phyloP scores from a whole-genome alignment of 2,888 invertebrate species.

The Megaustenia siamemsis region DNA sequence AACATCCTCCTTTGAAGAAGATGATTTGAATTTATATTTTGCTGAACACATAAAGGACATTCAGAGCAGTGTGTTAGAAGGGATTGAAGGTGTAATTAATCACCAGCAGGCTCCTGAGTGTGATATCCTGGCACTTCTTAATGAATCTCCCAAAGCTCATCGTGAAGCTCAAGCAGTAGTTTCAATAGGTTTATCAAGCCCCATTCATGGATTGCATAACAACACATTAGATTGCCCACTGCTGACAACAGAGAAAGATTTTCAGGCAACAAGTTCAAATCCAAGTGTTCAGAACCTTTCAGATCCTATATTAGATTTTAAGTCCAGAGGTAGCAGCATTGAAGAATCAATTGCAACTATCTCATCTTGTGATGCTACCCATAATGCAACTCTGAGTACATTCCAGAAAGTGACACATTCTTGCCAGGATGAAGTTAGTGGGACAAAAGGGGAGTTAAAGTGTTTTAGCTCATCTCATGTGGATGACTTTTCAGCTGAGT shows the following conservation, averaged over 20 bases:
- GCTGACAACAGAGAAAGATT: not conserved
- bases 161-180: not conserved
- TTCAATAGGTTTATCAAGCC: not conserved
- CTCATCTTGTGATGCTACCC: too few relatives aligned
- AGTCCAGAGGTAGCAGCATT: not conserved
- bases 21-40: not conserved
- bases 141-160: not conserved
- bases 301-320: not conserved
- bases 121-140: slow-evolving; percentile 11
- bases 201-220: not conserved
- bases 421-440: not conserved
- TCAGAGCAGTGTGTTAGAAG: not conserved
- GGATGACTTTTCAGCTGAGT: not conserved
- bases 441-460: not conserved
- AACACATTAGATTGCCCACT: not conserved
- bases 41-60: not conserved
- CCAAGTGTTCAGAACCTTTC: not conserved
- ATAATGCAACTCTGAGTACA: not conserved
- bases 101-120: slow-evolving; percentile 44
- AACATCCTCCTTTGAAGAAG: not conserved
- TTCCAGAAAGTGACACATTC: not conserved
- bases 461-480: not conserved
- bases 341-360: not conserved
- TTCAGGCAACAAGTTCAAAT: not conserved
- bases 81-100: not conserved